Percentiles rank a stretch among this genome's conserved stretches.
Evolutionary conservation across 2,888 invertebrate species (phyloP).

Genomic region (Meloe dianella): DNA sequence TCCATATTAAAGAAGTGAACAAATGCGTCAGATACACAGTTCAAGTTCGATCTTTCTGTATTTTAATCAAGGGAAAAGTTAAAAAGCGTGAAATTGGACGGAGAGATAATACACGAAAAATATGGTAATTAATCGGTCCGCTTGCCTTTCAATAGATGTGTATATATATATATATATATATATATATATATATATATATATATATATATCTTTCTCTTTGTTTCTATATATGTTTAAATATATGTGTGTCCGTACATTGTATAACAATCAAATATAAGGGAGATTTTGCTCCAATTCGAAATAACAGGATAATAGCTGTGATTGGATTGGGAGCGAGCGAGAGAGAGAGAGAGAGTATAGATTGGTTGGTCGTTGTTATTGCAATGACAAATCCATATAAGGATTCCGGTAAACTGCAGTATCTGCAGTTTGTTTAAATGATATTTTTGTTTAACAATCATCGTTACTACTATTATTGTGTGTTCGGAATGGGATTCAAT

Average conservation of each 20-base stretch:
- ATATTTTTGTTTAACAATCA: not conserved
- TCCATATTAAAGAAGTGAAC: not conserved
- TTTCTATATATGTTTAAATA: not conserved
- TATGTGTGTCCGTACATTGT: not conserved
- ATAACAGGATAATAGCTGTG: conserved; percentile 6
- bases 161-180: not conserved
- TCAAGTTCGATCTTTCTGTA: conserved; percentile 27
- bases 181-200: not conserved
- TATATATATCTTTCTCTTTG: not conserved
- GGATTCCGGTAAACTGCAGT: not conserved
- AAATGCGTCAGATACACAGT: conserved; percentile 11
- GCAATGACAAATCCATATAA: conserved; percentile 2
- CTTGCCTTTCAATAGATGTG: conserved; percentile 18
- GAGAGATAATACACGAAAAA: conserved; percentile 29
- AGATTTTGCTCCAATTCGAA: conserved; percentile 8
- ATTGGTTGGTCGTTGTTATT: conserved; percentile 5
- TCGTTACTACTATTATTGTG: not conserved
- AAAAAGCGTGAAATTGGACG: conserved; percentile 34
- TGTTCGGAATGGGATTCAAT: not conserved
- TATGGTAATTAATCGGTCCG: conserved; percentile 28
- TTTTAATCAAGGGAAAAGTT: conserved; percentile 34
- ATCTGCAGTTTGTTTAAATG: not conserved
- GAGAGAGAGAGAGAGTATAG: not conserved
- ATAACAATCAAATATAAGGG: conserved; percentile 11
- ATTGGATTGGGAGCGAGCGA: too few relatives aligned